phyloP scores from a whole-genome alignment of 2,888 invertebrate species.

The Netelia fuscicornis region DNA sequence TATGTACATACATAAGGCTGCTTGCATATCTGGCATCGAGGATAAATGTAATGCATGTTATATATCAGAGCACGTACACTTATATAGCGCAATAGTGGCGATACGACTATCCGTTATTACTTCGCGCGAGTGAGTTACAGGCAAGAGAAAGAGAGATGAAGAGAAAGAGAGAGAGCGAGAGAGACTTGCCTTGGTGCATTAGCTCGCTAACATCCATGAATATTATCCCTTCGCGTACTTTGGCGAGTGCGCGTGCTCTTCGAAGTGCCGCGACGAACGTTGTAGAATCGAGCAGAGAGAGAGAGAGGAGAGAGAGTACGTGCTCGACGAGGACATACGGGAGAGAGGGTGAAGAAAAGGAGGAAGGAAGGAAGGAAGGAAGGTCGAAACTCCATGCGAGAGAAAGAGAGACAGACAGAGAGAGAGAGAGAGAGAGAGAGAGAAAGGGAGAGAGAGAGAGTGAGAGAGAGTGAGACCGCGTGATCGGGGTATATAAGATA shows the following conservation, averaged over 20 bases:
- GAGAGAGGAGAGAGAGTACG: constrained; percentile 3
- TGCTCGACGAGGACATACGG: background rate
- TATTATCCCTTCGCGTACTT: constrained; percentile 78
- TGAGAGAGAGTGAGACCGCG: constrained; percentile 55
- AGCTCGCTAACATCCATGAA: constrained; percentile 84
- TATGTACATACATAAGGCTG: background rate
- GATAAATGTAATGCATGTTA: constrained; percentile 34
- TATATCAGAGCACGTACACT: constrained; percentile 38
- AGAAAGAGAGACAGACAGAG: constrained; percentile 12
- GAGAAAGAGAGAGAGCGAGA: constrained; percentile 8
- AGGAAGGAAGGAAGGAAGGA: constrained; percentile 41
- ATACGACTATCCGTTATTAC: constrained; percentile 70
- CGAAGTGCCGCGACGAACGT: constrained; percentile 72
- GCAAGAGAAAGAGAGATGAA: background rate
- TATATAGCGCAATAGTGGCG: constrained; percentile 54
- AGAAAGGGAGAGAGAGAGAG: constrained; percentile 18
- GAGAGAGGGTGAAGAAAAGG: constrained; percentile 16
- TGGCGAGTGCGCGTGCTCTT: constrained; percentile 68
- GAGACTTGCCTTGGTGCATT: constrained; percentile 81
- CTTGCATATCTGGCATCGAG: constrained; percentile 5
- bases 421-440: constrained; percentile 37
- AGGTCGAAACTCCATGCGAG: constrained; percentile 33
- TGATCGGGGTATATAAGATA: constrained; percentile 81
- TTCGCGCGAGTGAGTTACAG: constrained; percentile 37
- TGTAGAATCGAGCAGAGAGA: constrained; percentile 67